These are phyloP conservation scores for Andrena camellia DNA, from an alignment of 2,888 invertebrate genomes.

Conservation along the genomic window DNA sequence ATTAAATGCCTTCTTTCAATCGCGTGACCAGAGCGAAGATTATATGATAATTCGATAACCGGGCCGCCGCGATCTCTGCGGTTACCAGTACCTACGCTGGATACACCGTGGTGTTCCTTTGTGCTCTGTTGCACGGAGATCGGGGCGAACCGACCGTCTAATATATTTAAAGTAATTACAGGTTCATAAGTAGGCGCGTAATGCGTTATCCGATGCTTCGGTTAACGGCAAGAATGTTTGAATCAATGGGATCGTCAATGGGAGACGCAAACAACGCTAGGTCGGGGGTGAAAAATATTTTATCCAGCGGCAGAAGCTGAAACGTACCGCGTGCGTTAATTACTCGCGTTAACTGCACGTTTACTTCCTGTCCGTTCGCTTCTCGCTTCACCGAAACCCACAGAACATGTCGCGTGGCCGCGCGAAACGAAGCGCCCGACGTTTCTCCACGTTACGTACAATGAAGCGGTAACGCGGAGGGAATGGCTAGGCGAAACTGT, in stretches of 20 bases:
- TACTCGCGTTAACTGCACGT: constrained; percentile 45
- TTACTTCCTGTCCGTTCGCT: constrained; percentile 49
- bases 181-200: background rate
- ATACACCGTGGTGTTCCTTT: background rate
- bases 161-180: background rate
- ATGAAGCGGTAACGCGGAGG: background rate
- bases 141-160: constrained; percentile 8
- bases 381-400: constrained; percentile 21
- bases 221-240: background rate
- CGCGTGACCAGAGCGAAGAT: constrained; percentile 33
- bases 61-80: constrained; percentile 15
- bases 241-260: background rate
- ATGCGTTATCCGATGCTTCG: background rate
- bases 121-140: background rate
- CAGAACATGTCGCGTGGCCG: constrained; percentile 32
- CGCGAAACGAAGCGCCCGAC: constrained; percentile 17
- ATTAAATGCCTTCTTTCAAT: constrained; percentile 41
- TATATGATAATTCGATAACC: constrained; percentile 50
- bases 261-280: background rate
- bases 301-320: background rate
- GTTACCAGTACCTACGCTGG: background rate
- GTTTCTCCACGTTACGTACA: background rate
- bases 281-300: background rate
- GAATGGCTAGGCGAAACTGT: background rate
- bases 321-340: constrained; percentile 36